These are phyloP conservation scores for Hoplias malabaricus DNA, from an alignment of 2,113 vertebrate species.

Conservation along the genomic window DNA sequence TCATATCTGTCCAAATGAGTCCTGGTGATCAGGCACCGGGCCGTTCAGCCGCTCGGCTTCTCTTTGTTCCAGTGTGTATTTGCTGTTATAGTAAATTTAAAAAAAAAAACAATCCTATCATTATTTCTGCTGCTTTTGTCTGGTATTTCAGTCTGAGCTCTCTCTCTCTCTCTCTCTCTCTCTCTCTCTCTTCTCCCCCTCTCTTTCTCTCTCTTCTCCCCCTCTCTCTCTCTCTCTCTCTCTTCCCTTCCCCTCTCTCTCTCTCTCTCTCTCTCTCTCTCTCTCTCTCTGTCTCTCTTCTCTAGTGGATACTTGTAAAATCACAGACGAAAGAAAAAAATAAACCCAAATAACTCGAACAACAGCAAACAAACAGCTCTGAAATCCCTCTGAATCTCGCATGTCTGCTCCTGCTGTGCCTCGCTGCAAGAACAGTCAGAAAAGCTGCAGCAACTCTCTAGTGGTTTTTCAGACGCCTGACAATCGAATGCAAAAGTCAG, in stretches of 20 bases:
- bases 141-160: no score
- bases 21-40: neutral
- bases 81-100: neutral
- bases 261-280: no score
- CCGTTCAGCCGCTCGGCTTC: neutral
- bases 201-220: no score
- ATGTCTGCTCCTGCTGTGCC: neutral
- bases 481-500: neutral
- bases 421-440: neutral
- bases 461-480: neutral
- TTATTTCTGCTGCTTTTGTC: neutral
- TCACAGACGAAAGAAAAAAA: no score
- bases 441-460: neutral
- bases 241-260: no score
- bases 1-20: neutral
- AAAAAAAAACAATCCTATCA: neutral
- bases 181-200: constrained; percentile 13
- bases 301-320: no score
- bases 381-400: neutral
- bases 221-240: no score
- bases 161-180: constrained; percentile 14
- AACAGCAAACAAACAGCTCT: neutral
- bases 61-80: neutral
- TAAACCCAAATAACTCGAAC: neutral
- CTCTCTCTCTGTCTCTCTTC: no score